phyloP scores from a whole-genome alignment of 2,888 invertebrate species.

The Melikaiella ostensackeni region DNA sequence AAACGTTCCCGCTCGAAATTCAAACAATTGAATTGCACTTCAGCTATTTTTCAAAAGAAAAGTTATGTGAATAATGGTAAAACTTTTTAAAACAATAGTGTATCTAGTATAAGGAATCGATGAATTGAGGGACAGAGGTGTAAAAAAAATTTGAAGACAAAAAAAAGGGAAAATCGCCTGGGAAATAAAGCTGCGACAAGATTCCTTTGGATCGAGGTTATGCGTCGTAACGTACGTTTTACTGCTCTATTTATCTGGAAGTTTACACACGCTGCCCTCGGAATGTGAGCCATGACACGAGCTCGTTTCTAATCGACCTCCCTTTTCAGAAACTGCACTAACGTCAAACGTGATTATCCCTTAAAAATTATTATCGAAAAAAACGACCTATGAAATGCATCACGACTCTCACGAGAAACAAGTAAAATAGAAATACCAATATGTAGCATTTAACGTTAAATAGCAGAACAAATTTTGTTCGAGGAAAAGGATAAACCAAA shows the following conservation, averaged over 20 bases:
- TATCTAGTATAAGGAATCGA: too few relatives aligned
- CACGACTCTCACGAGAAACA: background rate
- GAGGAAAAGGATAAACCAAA: background rate
- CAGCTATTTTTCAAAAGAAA: too few relatives aligned
- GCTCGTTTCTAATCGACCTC: conserved; percentile 22
- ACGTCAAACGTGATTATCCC: conserved; percentile 15
- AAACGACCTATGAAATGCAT: background rate
- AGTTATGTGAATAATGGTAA: too few relatives aligned
- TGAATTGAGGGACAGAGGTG: too few relatives aligned
- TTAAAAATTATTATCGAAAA: conserved; percentile 21
- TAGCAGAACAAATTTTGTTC: background rate
- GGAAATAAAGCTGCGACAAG: background rate
- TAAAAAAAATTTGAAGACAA: background rate
- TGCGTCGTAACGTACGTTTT: conserved; percentile 8
- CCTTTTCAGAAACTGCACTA: conserved; percentile 17
- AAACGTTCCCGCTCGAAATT: too few relatives aligned
- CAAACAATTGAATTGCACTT: too few relatives aligned
- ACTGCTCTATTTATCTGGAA: conserved; percentile 10
- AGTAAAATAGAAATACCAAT: background rate
- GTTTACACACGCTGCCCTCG: conserved; percentile 13
- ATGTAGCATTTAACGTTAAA: background rate
- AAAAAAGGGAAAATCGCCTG: background rate
- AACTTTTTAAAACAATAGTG: too few relatives aligned
- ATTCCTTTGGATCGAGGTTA: conserved; percentile 13
- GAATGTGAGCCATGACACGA: conserved; percentile 7